Evolutionary conservation across 2,113 vertebrate genomes (phyloP), one percentile per base, ranked within the genome.

Genomic region (Labrus mixtus): DNA sequence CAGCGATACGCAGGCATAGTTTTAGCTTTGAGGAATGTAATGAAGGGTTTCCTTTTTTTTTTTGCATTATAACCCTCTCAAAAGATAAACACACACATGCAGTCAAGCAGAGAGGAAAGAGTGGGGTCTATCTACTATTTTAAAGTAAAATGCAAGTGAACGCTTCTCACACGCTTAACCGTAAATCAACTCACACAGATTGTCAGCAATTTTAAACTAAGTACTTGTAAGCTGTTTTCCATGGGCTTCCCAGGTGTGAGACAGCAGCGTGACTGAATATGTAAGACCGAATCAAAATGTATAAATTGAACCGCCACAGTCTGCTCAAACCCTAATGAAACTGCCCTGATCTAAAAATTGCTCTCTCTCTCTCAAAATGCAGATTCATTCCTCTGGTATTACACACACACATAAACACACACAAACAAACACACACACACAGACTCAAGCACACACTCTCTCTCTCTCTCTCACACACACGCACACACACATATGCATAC

Each of bases 321-420:
- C 51, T 62, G 77, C 66, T 71, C 43, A 55, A 37, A 83, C 55
- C 45, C 61, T 73, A 75, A 76, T 84, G 23, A 73, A 82, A 76
- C 72, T 1, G 6, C 59, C 55, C 0, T 0, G 33, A 5, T 70
- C 73, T 74, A 74, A 77, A 89, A 82, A 86, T 81, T 69, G 46
- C 69, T 75, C 33, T 59, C 43, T 59, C 43, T 29, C 0, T 20
- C 72, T 37, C 55, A 73, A 83, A 84, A 76, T 17, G 53, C 73
- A 81, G 81, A 80, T 85, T 83, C 60, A 81, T 78, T 63, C 62
- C 65, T 53, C 53, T 58, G 68, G 36, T 56, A 4, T 41, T 61
- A 73, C 60, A 58, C 70, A 66, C 39, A 74, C 60, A n/a, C n/a
- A n/a, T n/a, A n/a, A n/a, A n/a, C n/a, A n/a, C n/a, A n/a, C n/a